A percentile compares a stretch with the other conserved stretches of the same genome.
These are phyloP conservation scores for Aurelia aurita complex sp. Pacific DNA, from an alignment of 30 jellyfish, hydroid and myxozoan species.

Conservation along the genomic window DNA sequence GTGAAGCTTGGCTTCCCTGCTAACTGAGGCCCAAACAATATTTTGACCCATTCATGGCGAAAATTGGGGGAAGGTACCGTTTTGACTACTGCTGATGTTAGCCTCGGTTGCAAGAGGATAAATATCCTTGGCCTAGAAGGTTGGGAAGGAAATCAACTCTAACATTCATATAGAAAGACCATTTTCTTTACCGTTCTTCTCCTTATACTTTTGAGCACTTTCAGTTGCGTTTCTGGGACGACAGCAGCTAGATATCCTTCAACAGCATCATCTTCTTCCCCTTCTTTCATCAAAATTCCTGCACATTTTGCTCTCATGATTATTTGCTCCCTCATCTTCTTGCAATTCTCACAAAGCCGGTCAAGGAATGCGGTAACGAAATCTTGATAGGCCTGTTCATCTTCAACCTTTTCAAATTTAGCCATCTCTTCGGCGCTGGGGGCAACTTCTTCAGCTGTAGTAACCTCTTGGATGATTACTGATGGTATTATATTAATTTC, in stretches of 20 bases:
- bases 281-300: conserved; percentile 33
- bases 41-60: too few relatives aligned
- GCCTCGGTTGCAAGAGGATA: too few relatives aligned
- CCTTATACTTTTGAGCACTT: conserved; percentile 42
- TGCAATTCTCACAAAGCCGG: conserved; percentile 62
- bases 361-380: conserved; percentile 41
- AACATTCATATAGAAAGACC: too few relatives aligned
- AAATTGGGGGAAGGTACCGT: too few relatives aligned
- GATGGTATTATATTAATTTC: background rate
- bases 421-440: conserved; percentile 12
- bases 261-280: conserved; percentile 25
- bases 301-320: conserved; percentile 43
- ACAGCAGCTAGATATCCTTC: conserved; percentile 19
- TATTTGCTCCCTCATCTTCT: conserved; percentile 61
- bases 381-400: conserved; percentile 29
- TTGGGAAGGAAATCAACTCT: too few relatives aligned
- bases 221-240: conserved; percentile 30
- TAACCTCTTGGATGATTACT: conserved; percentile 6
- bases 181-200: conserved; percentile 64
- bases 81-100: too few relatives aligned
- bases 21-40: too few relatives aligned
- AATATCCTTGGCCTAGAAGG: too few relatives aligned
- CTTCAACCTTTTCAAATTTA: conserved; percentile 4
- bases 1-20: too few relatives aligned
- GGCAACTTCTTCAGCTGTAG: conserved; percentile 7